These are phyloP conservation scores for Streptopelia turtur DNA, from an alignment of 2,797 vertebrate genomes.

Conservation along the genomic window DNA sequence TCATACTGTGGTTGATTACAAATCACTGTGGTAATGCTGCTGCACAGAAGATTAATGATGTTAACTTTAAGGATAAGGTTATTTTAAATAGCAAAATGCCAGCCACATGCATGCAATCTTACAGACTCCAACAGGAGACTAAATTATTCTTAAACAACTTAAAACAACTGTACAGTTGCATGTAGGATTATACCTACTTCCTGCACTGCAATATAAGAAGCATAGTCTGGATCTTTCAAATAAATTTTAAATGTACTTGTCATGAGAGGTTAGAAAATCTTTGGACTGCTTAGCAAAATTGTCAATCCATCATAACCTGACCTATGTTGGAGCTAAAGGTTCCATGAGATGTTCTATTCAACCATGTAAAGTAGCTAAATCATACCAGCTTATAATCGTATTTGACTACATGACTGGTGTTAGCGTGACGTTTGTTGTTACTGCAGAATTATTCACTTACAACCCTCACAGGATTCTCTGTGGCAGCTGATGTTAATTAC, in stretches of 20 bases:
- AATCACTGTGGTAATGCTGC: background rate
- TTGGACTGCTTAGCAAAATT: background rate
- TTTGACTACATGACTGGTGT: background rate
- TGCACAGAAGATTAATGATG: background rate
- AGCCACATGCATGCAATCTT: background rate
- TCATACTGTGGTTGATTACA: background rate
- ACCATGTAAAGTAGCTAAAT: background rate
- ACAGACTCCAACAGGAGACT: background rate
- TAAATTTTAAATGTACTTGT: background rate
- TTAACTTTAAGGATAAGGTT: background rate
- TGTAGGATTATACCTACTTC: background rate
- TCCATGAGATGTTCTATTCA: background rate
- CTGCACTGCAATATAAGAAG: background rate
- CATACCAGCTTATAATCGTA: background rate
- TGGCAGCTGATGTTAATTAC: background rate
- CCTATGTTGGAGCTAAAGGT: background rate
- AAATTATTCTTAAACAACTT: background rate
- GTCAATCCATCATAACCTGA: background rate
- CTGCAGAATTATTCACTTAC: background rate
- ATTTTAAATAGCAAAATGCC: background rate
- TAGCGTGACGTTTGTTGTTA: background rate
- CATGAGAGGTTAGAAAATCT: background rate
- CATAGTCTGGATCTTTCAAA: background rate
- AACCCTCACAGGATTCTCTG: background rate
- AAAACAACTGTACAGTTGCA: background rate